phyloP scores from a whole-genome alignment of 2,797 vertebrate genomes.

The Scleropages formosus region DNA sequence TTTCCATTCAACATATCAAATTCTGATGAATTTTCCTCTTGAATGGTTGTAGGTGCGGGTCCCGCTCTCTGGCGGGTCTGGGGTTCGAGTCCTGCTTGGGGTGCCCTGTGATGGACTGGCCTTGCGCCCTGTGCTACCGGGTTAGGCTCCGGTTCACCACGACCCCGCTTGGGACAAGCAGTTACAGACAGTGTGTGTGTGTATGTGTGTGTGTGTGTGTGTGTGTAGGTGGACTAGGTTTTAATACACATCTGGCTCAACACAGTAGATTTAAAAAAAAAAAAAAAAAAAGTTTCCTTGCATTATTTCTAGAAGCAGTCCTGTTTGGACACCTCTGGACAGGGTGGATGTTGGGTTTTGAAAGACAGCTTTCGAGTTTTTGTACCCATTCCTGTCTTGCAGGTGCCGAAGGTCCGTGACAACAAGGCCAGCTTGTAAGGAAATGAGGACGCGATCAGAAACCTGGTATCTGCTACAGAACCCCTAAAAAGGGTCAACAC shows the following conservation, averaged over 20 bases:
- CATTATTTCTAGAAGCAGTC: background rate
- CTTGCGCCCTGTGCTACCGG: too few species aligned
- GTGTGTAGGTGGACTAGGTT: background rate
- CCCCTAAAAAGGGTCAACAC: background rate
- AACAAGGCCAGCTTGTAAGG: background rate
- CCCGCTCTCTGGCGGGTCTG: too few species aligned
- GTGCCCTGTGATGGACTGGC: too few species aligned
- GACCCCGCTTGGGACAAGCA: background rate
- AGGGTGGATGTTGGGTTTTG: background rate
- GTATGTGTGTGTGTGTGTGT: too few species aligned
- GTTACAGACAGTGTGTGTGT: too few species aligned
- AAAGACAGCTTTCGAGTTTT: background rate
- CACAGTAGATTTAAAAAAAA: background rate
- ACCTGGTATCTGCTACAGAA: slow-evolving; percentile 12
- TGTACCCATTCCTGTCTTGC: background rate
- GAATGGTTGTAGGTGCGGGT: background rate
- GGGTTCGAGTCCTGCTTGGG: too few species aligned
- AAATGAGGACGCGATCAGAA: background rate
- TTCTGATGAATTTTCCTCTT: background rate
- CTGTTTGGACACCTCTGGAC: background rate
- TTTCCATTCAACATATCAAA: background rate
- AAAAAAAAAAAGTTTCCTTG: background rate
- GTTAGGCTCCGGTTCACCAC: too few species aligned
- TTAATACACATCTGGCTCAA: background rate
- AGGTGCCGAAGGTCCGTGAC: background rate